These are phyloP conservation scores for Orchesellides sinensis DNA, from an alignment of 2,888 invertebrate species.

Conservation along the genomic window DNA sequence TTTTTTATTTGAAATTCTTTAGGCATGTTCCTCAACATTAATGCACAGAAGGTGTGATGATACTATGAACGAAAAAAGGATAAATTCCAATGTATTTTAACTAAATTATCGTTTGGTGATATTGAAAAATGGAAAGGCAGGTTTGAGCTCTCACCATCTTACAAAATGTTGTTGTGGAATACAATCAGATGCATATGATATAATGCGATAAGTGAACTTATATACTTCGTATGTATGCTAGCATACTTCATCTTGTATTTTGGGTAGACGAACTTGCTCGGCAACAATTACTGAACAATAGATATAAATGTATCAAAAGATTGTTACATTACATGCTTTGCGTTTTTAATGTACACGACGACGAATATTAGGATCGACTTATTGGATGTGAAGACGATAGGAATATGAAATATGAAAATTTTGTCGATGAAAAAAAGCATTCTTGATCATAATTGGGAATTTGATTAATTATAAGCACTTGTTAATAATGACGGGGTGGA, in stretches of 20 bases:
- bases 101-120: conserved; percentile 67
- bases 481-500: conserved; percentile 73
- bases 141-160: conserved; percentile 63
- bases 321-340: too few relatives aligned
- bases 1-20: conserved; percentile 31
- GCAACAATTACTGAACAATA: conserved; percentile 4
- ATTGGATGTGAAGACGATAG: background rate
- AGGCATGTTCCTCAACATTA: conserved; percentile 25
- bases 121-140: conserved; percentile 71
- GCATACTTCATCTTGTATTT: too few relatives aligned
- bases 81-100: conserved; percentile 63
- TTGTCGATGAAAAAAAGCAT: conserved; percentile 59
- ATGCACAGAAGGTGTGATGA: conserved; percentile 13
- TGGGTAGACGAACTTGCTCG: too few relatives aligned
- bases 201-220: background rate
- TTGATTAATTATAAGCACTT: conserved; percentile 75
- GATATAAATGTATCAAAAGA: background rate
- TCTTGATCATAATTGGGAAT: conserved; percentile 74
- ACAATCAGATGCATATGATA: background rate
- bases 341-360: conserved; percentile 28
- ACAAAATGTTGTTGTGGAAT: background rate
- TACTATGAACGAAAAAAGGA: conserved; percentile 31
- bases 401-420: conserved; percentile 22
- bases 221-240: too few relatives aligned
- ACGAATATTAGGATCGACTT: conserved; percentile 56